These are phyloP conservation scores for Zeus faber DNA, from an alignment of 2,113 vertebrate genomes.

Conservation along the genomic window DNA sequence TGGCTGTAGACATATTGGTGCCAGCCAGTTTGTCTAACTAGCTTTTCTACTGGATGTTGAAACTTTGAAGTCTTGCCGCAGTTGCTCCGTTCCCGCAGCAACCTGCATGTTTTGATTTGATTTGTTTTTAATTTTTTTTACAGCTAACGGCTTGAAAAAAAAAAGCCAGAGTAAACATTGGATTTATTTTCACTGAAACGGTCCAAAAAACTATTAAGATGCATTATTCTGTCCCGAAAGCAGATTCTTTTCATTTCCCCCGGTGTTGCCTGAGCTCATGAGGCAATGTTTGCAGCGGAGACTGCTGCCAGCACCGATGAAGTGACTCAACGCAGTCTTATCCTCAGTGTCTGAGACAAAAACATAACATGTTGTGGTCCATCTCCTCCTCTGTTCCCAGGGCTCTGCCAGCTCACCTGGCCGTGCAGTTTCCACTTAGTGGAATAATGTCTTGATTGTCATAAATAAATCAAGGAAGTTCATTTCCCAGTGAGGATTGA, in stretches of 20 bases:
- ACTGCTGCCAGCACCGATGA: constrained; percentile 39
- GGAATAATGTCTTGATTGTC: background rate
- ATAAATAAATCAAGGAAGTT: constrained; percentile 42
- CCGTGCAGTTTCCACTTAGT: constrained; percentile 36
- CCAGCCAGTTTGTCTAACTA: constrained; percentile 32
- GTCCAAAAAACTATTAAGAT: constrained; percentile 55
- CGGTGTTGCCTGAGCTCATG: constrained; percentile 38
- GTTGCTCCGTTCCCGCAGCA: constrained; percentile 34
- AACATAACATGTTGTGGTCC: constrained; percentile 59
- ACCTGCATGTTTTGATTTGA: constrained; percentile 17
- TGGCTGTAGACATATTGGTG: constrained; percentile 28
- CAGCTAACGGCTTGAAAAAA: constrained; percentile 56
- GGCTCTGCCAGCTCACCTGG: constrained; percentile 59
- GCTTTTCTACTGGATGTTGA: constrained; percentile 29
- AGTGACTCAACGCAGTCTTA: constrained; percentile 42
- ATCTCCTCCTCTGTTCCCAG: constrained; percentile 58
- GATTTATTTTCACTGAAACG: constrained; percentile 59
- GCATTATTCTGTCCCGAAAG: constrained; percentile 51
- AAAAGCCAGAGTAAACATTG: constrained; percentile 55
- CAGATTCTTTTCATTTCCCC: constrained; percentile 38
- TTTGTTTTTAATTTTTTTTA: constrained; percentile 46
- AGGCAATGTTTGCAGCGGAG: constrained; percentile 47
- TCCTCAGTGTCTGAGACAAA: constrained; percentile 48
- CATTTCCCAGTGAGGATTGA: constrained; percentile 46
- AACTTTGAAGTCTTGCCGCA: constrained; percentile 28